Base-by-base conservation (phyloP, 2,113 vertebrate species). In the Hemibates koningsi region DNA sequence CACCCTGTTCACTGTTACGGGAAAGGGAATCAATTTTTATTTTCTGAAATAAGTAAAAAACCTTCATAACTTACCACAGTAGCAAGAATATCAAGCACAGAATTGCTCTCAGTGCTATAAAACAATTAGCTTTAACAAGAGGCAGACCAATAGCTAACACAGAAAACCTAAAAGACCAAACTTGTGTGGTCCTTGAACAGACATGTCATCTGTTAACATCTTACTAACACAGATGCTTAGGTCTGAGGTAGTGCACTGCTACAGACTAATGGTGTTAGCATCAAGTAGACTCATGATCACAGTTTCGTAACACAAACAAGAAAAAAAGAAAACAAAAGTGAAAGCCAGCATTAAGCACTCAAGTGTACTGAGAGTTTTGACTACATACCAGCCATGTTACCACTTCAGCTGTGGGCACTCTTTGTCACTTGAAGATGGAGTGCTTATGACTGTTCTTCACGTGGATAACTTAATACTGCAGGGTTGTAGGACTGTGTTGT, bases 361-460 rank as follows among this genome's bases (percentile, higher is more conserved):
- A 86, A 78, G 56, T 71, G 78, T 56, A 87, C 56, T 34, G 73
- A 34, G 17, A 32, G 16, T 29, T 50, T 32, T 78, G 2, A 78
- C 24, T 50, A 0, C 16, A 78, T 78, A 27, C 80, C 88, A 90
- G 90, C 88, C 82, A 83, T 61, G 29, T 19, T 61, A 61, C 29
- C 90, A 90, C 78, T 71, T 45, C 50, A 43, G 24, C 66, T 41
- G 54, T 73, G 71, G 21, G 24, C 2, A 11, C 21, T 81, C 81
- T 90, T 78, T 90, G 84, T 79, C 11, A 6, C 71, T 88, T 63
- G 80, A 82, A 63, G 71, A 86, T 21, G 5, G 34, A 7, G 81
- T 54, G 88, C 81, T 87, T 90, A 81, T 91, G 89, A 91, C 86
- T 41, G 12, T 73, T 73, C 80, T 87, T 91, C 34, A 90, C 24